Evolutionary conservation across 1,140 invertebrate species (phyloP).

Genomic region (Bombus turneri): DNA sequence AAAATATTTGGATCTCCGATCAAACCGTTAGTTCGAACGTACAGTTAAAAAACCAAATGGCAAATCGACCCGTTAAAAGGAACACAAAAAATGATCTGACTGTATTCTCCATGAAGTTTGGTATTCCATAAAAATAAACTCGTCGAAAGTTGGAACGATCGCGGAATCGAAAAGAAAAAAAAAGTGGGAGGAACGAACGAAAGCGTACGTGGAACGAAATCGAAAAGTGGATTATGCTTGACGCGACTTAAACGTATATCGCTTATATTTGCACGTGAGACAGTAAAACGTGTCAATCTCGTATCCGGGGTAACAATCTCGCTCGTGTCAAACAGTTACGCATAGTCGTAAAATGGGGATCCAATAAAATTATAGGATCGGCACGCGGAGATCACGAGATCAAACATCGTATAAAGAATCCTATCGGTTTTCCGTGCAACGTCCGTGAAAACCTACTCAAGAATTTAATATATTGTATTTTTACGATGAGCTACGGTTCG

Average conservation of each 20-base stretch:
- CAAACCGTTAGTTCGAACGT: too few relatives aligned
- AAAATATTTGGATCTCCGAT: too few relatives aligned
- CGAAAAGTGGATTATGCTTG: slow-evolving; percentile 30
- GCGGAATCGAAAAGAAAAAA: not conserved
- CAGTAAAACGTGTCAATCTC: slow-evolving; percentile 63
- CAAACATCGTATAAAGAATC: slow-evolving; percentile 43
- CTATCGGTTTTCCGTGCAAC: slow-evolving; percentile 24
- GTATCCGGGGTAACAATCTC: slow-evolving; percentile 64
- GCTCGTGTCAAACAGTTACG: slow-evolving; percentile 49
- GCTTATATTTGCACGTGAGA: slow-evolving; percentile 54
- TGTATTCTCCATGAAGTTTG: not conserved
- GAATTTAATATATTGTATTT: slow-evolving; percentile 5
- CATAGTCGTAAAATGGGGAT: slow-evolving; percentile 51
- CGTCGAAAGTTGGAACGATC: not conserved
- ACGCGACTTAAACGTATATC: slow-evolving; percentile 40
- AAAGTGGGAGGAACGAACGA: not conserved
- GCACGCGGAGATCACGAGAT: slow-evolving; percentile 43
- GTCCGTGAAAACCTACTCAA: not conserved
- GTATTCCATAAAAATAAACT: not conserved
- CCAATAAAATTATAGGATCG: slow-evolving; percentile 61
- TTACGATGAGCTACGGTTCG: not conserved
- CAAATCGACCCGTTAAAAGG: too few relatives aligned
- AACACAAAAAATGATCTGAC: not conserved
- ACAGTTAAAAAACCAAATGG: too few relatives aligned
- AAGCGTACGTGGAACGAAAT: too few relatives aligned